Percentiles rank a stretch among this genome's conserved stretches.
Conservation (phyloP, 1,140 invertebrate genomes). For the Saccostrea cuccullata region DNA sequence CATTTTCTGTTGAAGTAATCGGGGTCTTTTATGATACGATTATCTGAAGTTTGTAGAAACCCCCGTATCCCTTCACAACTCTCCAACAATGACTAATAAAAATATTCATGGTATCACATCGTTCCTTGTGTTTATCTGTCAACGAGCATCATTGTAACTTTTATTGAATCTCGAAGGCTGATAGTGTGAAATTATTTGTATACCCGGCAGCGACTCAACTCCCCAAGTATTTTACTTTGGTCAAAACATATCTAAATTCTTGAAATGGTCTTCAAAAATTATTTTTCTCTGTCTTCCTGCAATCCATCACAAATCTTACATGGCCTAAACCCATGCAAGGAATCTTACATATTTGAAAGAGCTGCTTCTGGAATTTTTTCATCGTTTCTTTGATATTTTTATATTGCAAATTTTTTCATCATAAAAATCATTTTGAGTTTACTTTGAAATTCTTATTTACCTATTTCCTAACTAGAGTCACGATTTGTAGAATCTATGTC, state of each 20-base stretch:
- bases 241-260: neutral
- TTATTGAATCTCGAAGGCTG: constrained; percentile 28
- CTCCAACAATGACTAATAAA: constrained; percentile 24
- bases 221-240: neutral
- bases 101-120: constrained; percentile 3
- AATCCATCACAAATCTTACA: neutral
- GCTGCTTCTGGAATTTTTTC: neutral
- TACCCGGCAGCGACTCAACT: neutral
- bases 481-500: no score
- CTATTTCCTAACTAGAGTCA: no score
- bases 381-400: neutral
- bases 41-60: neutral
- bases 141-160: constrained; percentile 28
- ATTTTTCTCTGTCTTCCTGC: neutral
- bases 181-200: neutral
- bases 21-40: neutral
- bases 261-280: neutral
- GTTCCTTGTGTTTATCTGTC: constrained; percentile 5
- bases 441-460: no score
- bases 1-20: neutral
- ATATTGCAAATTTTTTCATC: no score
- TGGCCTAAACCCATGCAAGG: neutral
- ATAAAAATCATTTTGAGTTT: no score
- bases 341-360: neutral
- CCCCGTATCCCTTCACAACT: neutral